Evolutionary conservation across 2,113 vertebrate genomes (phyloP).

Genomic region (Cololabis saira): DNA sequence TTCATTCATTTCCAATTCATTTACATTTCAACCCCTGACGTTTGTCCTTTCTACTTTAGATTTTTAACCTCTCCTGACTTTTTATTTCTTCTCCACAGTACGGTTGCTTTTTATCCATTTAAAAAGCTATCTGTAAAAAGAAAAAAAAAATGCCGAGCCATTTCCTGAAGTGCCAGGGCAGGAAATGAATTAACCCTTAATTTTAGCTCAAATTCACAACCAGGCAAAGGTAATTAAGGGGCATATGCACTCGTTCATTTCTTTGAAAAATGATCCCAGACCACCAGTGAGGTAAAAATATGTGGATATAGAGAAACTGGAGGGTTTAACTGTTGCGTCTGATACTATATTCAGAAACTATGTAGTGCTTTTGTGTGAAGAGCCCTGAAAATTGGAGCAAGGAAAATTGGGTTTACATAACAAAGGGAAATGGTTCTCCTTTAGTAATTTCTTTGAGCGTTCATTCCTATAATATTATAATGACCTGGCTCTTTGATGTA

Average conservation of each 20-base stretch:
- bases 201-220: constrained; percentile 53
- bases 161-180: constrained; percentile 33
- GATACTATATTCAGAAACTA: background rate
- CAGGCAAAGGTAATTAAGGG: constrained; percentile 63
- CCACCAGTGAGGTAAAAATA: constrained; percentile 6
- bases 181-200: constrained; percentile 68
- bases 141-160: constrained; percentile 18
- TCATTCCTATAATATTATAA: background rate
- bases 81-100: constrained; percentile 11
- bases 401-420: constrained; percentile 17
- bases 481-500: background rate
- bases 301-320: constrained; percentile 21
- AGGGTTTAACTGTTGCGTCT: constrained; percentile 8
- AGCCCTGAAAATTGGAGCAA: background rate
- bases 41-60: constrained; percentile 7
- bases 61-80: constrained; percentile 8
- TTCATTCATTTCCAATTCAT: background rate
- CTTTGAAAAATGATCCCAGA: constrained; percentile 27
- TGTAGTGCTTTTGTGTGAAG: constrained; percentile 7
- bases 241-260: constrained; percentile 43
- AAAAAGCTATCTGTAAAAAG: constrained; percentile 42
- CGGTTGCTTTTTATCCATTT: constrained; percentile 37
- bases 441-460: constrained; percentile 6
- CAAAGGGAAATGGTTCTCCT: background rate
- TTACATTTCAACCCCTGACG: background rate